Conservation (phyloP, 2,888 invertebrate species). For the Cephus runcator region DNA sequence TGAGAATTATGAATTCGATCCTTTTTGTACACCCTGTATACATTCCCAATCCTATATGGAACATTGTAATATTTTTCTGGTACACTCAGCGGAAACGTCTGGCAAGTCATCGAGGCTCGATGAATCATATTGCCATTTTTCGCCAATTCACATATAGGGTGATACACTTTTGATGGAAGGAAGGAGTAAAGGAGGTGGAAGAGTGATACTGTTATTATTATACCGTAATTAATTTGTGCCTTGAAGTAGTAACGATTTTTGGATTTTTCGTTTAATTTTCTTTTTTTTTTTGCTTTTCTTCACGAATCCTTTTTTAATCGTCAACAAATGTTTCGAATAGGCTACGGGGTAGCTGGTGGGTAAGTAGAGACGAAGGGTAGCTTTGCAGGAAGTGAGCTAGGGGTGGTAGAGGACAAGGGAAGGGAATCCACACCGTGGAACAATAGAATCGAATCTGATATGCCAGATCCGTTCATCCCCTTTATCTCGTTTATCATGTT, state of each 20-base stretch:
- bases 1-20: too few relatives aligned
- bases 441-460: neutral
- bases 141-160: neutral
- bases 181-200: neutral
- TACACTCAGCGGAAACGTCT: neutral
- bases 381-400: neutral
- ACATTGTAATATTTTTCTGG: neutral
- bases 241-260: neutral
- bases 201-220: neutral
- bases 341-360: neutral
- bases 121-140: neutral
- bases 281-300: neutral
- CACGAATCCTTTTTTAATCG: neutral
- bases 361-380: neutral
- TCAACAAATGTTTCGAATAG: neutral
- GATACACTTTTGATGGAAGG: neutral
- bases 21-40: neutral
- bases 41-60: neutral
- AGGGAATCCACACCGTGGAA: neutral
- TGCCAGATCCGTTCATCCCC: neutral
- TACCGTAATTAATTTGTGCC: neutral
- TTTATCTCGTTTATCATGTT: neutral
- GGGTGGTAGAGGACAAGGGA: neutral
- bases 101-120: neutral
- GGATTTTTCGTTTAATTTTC: neutral